Conservation (phyloP, 1,140 invertebrate genomes). For the Calephelis nemesis region DNA sequence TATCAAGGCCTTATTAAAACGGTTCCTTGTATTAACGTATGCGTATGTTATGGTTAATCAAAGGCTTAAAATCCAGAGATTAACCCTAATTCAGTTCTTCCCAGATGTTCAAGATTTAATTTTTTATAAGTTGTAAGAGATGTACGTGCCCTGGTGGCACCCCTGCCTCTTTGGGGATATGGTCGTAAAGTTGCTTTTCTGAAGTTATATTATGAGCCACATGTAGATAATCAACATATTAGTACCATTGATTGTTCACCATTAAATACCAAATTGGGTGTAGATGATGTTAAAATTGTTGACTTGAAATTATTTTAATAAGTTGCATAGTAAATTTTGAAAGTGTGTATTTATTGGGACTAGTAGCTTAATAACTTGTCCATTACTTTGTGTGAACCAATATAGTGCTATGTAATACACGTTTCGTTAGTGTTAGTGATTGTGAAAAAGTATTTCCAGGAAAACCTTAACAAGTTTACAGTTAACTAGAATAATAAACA, state of each 20-base stretch:
- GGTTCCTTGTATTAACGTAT: too few species aligned
- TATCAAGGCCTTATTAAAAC: too few species aligned
- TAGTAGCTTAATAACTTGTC: background rate
- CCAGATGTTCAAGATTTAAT: too few species aligned
- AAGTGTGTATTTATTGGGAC: background rate
- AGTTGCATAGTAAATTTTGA: constrained; percentile 6
- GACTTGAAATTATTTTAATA: background rate
- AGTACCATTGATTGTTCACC: background rate
- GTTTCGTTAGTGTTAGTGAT: constrained; percentile 1
- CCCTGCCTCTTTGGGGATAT: too few species aligned
- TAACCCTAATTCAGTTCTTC: too few species aligned
- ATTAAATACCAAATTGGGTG: constrained; percentile 5
- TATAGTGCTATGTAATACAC: background rate
- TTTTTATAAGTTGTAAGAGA: too few species aligned
- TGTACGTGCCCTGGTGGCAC: too few species aligned
- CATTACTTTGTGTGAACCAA: background rate
- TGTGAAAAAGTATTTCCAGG: background rate
- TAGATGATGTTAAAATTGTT: constrained; percentile 6
- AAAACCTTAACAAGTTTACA: constrained; percentile 3
- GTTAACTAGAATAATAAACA: background rate
- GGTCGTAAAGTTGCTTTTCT: background rate
- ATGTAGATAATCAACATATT: background rate
- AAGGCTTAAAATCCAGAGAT: too few species aligned
- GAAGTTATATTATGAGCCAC: constrained; percentile 8
- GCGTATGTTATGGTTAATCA: too few species aligned